These are phyloP conservation scores for Myzus persicae DNA, from an alignment of 1,140 invertebrate genomes.

Conservation along the genomic window DNA sequence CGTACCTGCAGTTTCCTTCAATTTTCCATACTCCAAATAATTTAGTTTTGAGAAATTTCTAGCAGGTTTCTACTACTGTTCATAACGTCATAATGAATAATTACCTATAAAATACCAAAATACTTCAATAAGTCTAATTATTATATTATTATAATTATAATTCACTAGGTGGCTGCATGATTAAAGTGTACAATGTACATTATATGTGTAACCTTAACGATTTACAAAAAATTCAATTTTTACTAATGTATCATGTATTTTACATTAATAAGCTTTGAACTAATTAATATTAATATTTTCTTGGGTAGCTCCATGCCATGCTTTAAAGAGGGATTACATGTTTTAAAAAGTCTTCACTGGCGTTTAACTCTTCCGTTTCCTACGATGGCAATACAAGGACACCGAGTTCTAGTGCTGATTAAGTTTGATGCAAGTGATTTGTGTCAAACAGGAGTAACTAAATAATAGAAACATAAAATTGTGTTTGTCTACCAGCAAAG, in stretches of 20 bases:
- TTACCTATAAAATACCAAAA: no score
- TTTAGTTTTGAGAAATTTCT: no score
- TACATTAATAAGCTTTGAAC: background rate
- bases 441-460: slow-evolving; percentile 18
- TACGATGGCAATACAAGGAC: slow-evolving; percentile 33
- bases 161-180: no score
- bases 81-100: no score
- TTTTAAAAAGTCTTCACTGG: slow-evolving; percentile 1
- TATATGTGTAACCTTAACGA: background rate
- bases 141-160: no score
- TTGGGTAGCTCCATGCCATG: background rate
- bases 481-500: slow-evolving; percentile 27
- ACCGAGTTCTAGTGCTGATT: slow-evolving; percentile 6
- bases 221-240: background rate
- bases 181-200: no score
- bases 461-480: slow-evolving; percentile 31
- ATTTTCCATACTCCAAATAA: no score
- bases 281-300: background rate
- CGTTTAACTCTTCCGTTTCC: slow-evolving; percentile 40
- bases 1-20: no score
- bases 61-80: no score
- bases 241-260: background rate
- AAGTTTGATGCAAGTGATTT: slow-evolving; percentile 25
- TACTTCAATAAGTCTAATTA: no score
- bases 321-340: slow-evolving; percentile 16